phyloP scores from a whole-genome alignment of 2,113 vertebrate genomes.

The Naja naja region DNA sequence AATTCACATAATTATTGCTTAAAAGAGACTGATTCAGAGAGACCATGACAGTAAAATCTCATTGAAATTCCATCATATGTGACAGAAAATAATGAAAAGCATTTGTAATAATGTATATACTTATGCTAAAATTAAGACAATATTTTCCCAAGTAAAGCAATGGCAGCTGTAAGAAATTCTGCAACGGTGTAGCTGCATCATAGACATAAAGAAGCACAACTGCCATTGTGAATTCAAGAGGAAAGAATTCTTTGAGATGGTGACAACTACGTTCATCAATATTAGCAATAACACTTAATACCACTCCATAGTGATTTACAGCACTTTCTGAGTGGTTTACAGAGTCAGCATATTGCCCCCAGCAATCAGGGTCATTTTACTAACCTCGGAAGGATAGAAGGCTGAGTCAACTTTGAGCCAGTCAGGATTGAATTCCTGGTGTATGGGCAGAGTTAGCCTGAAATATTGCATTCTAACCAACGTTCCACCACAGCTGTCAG shows the following conservation, averaged over 20 bases:
- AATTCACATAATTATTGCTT: constrained; percentile 24
- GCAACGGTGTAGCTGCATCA: neutral
- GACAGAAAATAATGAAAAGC: neutral
- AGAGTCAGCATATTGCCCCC: neutral
- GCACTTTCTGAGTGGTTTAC: neutral
- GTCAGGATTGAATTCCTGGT: neutral
- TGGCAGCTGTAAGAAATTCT: neutral
- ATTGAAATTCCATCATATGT: neutral
- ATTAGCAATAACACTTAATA: neutral
- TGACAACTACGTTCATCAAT: neutral
- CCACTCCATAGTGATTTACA: neutral
- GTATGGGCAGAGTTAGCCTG: neutral
- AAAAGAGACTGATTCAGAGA: constrained; percentile 51
- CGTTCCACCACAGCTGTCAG: neutral
- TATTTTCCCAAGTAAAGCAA: neutral
- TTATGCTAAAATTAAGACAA: neutral
- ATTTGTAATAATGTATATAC: neutral
- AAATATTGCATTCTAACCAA: neutral
- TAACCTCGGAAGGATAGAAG: neutral
- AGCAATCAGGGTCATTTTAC: neutral
- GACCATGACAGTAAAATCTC: constrained; percentile 3
- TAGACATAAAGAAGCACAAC: neutral
- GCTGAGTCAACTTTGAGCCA: neutral
- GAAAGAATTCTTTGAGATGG: neutral
- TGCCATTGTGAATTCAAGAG: neutral